Evolutionary conservation across 2,888 invertebrate genomes (phyloP).

Genomic region (Hypena proboscidalis): DNA sequence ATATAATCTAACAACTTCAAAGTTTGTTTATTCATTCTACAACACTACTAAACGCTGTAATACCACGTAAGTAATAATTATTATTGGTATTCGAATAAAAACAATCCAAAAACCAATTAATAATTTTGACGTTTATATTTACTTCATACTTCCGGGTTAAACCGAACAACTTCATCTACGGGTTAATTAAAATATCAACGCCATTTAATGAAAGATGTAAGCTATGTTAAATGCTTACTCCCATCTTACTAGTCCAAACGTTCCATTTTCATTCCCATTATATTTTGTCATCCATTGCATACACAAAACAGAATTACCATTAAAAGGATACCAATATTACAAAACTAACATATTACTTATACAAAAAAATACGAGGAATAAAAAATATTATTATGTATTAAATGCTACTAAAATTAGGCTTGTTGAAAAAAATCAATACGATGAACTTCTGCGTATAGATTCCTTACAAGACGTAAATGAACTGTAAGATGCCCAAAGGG

Average conservation of each 20-base stretch:
- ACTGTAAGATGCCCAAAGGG: too few relatives aligned
- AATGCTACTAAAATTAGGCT: too few relatives aligned
- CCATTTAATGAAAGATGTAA: too few relatives aligned
- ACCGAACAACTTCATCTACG: too few relatives aligned
- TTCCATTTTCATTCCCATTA: constrained; percentile 8
- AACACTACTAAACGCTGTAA: too few relatives aligned
- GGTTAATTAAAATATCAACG: too few relatives aligned
- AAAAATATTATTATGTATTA: too few relatives aligned
- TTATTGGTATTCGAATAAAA: neutral
- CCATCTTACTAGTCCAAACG: constrained; percentile 1
- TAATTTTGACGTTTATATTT: neutral
- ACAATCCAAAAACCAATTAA: neutral
- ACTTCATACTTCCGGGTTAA: too few relatives aligned
- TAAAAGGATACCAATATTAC: constrained; percentile 34
- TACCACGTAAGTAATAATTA: neutral
- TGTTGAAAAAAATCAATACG: too few relatives aligned
- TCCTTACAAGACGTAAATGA: too few relatives aligned
- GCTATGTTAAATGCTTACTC: too few relatives aligned
- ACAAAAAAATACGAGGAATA: constrained; percentile 37
- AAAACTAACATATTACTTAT: constrained; percentile 48
- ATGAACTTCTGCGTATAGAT: too few relatives aligned
- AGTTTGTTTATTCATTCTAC: neutral
- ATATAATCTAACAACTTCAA: constrained; percentile 17
- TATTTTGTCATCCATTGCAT: constrained; percentile 11
- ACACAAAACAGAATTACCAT: constrained; percentile 31